Percentiles rank a stretch among this genome's conserved stretches.
Conservation (phyloP, 2,888 invertebrate genomes). For the Sacculina carcini region DNA sequence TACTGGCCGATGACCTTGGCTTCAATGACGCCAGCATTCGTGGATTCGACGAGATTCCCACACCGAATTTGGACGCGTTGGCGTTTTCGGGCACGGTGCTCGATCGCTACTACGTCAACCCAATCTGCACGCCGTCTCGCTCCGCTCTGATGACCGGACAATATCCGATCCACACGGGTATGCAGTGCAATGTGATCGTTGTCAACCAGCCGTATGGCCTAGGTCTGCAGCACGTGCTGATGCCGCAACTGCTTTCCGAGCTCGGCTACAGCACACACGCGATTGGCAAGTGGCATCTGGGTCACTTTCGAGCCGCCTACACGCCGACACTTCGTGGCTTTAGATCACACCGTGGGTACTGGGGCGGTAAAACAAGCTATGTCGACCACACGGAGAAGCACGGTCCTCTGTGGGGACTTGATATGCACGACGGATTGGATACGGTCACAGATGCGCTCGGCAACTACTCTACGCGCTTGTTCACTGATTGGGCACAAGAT, state of each 20-base stretch:
- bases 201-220: constrained; percentile 57
- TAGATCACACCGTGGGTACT: constrained; percentile 53
- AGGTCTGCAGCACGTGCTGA: constrained; percentile 44
- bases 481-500: constrained; percentile 43
- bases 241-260: constrained; percentile 51
- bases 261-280: constrained; percentile 54
- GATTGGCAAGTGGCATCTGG: constrained; percentile 66
- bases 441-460: constrained; percentile 39
- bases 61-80: constrained; percentile 69
- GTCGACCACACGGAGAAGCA: constrained; percentile 45
- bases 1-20: constrained; percentile 70
- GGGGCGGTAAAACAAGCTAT: constrained; percentile 72
- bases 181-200: constrained; percentile 31
- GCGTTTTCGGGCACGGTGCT: constrained; percentile 58
- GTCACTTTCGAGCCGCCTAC: constrained; percentile 42
- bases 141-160: constrained; percentile 22
- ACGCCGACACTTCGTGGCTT: constrained; percentile 52
- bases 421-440: constrained; percentile 69
- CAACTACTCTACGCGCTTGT: constrained; percentile 56
- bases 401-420: constrained; percentile 53
- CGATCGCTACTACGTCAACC: constrained; percentile 32
- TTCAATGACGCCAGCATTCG: constrained; percentile 83
- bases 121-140: constrained; percentile 23
- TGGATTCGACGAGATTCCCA: constrained; percentile 62
- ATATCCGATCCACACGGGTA: constrained; percentile 24